These are phyloP conservation scores for Trachymyrmex cornetzi DNA, from an alignment of 1,140 invertebrate species.

Conservation along the genomic window DNA sequence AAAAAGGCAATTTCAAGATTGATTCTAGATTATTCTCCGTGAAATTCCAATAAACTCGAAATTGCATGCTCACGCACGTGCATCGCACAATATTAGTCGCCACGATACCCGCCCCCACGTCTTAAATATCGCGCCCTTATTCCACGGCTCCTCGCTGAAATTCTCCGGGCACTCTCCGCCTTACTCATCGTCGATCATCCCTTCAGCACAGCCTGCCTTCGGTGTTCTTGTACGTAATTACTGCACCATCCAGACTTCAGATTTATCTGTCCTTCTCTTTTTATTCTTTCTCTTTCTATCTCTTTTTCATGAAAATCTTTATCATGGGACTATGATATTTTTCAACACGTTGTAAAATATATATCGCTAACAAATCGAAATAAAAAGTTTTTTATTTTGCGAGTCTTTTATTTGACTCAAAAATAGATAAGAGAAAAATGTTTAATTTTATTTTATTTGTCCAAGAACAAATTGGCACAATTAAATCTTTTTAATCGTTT, in stretches of 20 bases:
- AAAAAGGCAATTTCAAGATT: not conserved
- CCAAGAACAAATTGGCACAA: too few relatives aligned
- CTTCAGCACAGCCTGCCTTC: constrained; percentile 64
- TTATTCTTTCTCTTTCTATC: not conserved
- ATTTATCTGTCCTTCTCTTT: constrained; percentile 27
- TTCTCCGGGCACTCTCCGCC: not conserved
- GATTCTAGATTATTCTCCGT: not conserved
- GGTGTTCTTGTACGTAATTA: constrained; percentile 52
- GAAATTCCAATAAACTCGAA: constrained; percentile 4
- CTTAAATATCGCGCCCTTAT: constrained; percentile 30
- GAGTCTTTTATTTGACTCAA: not conserved
- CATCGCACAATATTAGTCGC: constrained; percentile 68
- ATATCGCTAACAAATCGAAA: not conserved
- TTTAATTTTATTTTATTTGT: not conserved
- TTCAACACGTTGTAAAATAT: not conserved
- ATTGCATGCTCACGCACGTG: constrained; percentile 70
- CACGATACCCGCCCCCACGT: not conserved
- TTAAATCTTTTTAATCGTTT: not conserved
- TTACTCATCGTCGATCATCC: not conserved
- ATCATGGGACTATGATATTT: not conserved
- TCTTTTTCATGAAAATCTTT: constrained; percentile 21
- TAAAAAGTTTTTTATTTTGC: not conserved
- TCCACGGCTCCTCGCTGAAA: constrained; percentile 17
- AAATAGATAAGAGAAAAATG: not conserved
- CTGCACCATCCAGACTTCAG: constrained; percentile 23